Conservation (phyloP, 2,797 vertebrate genomes). For the Amblyopsis hoosieri region DNA sequence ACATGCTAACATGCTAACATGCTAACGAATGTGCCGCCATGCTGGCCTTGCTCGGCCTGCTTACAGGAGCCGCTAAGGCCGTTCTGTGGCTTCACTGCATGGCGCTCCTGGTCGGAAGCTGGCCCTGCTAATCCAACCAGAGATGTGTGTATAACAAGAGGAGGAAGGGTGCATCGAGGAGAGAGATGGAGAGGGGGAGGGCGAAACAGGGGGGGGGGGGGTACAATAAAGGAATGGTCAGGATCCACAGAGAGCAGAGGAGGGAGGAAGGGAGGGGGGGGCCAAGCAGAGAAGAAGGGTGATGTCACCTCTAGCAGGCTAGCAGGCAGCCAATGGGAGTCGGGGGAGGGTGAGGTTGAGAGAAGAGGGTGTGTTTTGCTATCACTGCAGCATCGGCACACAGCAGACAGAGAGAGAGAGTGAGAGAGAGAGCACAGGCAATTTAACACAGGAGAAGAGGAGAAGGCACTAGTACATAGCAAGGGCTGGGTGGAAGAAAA, state of each 20-base stretch:
- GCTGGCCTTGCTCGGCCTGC: constrained; percentile 26
- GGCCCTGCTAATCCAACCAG: constrained; percentile 41
- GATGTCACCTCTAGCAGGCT: constrained; percentile 79
- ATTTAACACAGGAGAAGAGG: constrained; percentile 69
- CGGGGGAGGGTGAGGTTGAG: constrained; percentile 61
- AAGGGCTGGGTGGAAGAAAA: constrained; percentile 36
- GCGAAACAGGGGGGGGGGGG: constrained; percentile 23
- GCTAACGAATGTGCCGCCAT: constrained; percentile 43
- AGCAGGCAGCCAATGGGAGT: constrained; percentile 75
- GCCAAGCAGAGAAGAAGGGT: constrained; percentile 70
- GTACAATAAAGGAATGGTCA: constrained; percentile 75
- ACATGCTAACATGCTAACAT: constrained; percentile 8
- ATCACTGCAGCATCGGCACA: constrained; percentile 84
- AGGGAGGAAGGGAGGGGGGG: constrained; percentile 32
- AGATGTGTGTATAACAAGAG: constrained; percentile 24
- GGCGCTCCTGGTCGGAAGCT: constrained; percentile 8
- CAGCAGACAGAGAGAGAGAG: constrained; percentile 46
- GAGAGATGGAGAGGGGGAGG: constrained; percentile 32
- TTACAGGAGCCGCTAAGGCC: constrained; percentile 27
- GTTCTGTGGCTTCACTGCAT: constrained; percentile 2
- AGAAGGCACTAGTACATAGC: constrained; percentile 66
- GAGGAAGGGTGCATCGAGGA: constrained; percentile 5
- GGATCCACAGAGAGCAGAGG: constrained; percentile 61
- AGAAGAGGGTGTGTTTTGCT: constrained; percentile 83
- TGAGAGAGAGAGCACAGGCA: constrained; percentile 74